Conservation (phyloP, 2,797 vertebrate genomes). For the Halcyon chelicuti region DNA sequence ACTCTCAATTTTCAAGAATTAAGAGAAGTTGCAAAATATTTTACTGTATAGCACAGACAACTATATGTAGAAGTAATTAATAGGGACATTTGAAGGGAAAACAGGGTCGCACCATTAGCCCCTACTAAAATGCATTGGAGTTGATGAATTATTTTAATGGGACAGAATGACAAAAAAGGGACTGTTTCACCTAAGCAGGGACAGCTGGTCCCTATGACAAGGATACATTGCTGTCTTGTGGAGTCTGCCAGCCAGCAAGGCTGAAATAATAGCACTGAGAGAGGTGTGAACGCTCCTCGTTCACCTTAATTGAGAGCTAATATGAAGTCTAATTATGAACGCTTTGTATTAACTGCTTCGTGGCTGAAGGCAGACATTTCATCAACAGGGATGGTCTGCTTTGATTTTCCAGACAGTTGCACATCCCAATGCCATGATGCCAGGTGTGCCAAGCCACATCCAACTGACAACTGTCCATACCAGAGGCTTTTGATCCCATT, state of each 20-base stretch:
- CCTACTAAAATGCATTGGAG: slow-evolving; percentile 20
- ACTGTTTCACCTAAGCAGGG: slow-evolving; percentile 63
- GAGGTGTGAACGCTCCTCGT: slow-evolving; percentile 48
- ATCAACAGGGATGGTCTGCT: background rate
- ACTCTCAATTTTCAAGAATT: background rate
- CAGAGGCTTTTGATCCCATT: background rate
- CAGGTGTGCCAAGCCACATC: background rate
- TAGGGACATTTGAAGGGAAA: slow-evolving; percentile 56
- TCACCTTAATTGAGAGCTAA: slow-evolving; percentile 72
- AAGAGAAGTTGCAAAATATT: background rate
- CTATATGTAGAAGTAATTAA: slow-evolving; percentile 33
- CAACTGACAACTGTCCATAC: background rate
- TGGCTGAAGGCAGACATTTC: background rate
- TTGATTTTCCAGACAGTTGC: background rate
- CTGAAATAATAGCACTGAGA: slow-evolving; percentile 61
- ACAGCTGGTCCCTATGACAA: slow-evolving; percentile 74
- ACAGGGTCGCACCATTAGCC: slow-evolving; percentile 49
- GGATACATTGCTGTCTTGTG: slow-evolving; percentile 67
- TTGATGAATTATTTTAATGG: slow-evolving; percentile 74
- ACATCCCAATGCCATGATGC: rapidly evolving
- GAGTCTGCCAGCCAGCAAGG: slow-evolving; percentile 66
- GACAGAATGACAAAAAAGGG: slow-evolving; percentile 73
- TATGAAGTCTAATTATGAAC: slow-evolving; percentile 60
- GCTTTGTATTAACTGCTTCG: slow-evolving; percentile 62
- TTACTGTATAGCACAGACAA: background rate